Conservation (phyloP, 2,113 vertebrate genomes). For the Recurvirostra avosetta region DNA sequence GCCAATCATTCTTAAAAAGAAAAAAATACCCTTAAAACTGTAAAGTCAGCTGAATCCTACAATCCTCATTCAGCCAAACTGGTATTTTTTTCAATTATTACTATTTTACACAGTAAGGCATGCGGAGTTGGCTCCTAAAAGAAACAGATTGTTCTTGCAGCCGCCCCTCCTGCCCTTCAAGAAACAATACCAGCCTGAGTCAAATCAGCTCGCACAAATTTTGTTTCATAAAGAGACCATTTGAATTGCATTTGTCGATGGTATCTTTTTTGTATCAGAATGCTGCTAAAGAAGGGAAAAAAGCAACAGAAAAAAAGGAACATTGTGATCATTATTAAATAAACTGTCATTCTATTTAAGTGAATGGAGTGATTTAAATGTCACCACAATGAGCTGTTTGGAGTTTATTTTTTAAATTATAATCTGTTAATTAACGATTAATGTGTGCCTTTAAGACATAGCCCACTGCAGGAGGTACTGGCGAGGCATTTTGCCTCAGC, state of each 20-base stretch:
- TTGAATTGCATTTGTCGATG: background rate
- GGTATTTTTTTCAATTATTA: background rate
- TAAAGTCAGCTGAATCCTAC: conserved; percentile 32
- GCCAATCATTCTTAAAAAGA: conserved; percentile 24
- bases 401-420: conserved; percentile 48
- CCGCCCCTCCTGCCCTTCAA: background rate
- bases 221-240: conserved; percentile 14
- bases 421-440: conserved; percentile 59
- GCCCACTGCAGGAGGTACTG: conserved; percentile 38
- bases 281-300: background rate
- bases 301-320: background rate
- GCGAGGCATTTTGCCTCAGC: conserved; percentile 27
- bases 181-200: conserved; percentile 43
- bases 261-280: background rate
- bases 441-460: conserved; percentile 48
- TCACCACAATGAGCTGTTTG: conserved; percentile 40
- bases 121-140: background rate
- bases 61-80: conserved; percentile 1
- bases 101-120: background rate
- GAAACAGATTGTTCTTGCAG: conserved; percentile 20
- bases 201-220: conserved; percentile 34
- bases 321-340: conserved; percentile 15
- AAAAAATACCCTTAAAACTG: conserved; percentile 37
- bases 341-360: conserved; percentile 13
- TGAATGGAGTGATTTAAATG: conserved; percentile 38